These are phyloP conservation scores for Zaprionus obscuricornis DNA, from an alignment of 2,888 invertebrate genomes.

Conservation along the genomic window DNA sequence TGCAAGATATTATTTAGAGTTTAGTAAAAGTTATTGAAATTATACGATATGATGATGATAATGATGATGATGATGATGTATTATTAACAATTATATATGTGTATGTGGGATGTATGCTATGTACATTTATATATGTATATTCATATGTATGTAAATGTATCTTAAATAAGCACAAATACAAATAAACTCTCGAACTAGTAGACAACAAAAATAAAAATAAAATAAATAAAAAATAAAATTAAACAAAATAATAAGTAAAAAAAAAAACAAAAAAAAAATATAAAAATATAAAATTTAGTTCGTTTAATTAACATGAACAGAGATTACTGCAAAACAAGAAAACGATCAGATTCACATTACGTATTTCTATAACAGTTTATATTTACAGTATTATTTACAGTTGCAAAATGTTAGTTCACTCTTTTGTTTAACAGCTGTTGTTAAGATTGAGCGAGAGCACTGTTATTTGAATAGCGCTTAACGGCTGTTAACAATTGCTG, in stretches of 20 bases:
- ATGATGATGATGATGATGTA: not conserved
- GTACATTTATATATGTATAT: conserved; percentile 12
- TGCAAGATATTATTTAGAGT: conserved; percentile 6
- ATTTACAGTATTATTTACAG: no score
- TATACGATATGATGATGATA: conserved; percentile 4
- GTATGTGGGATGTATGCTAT: conserved; percentile 25
- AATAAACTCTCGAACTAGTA: conserved; percentile 10
- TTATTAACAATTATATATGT: conserved; percentile 2
- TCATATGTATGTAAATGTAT: conserved; percentile 43
- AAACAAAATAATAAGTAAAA: not conserved
- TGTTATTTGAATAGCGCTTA: not conserved
- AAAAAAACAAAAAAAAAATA: no score
- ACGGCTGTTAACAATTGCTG: conserved; percentile 25
- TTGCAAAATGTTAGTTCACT: not conserved
- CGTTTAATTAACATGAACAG: no score
- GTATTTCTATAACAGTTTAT: no score
- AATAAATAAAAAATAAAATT: not conserved
- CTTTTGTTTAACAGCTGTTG: not conserved
- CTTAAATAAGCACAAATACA: conserved; percentile 39
- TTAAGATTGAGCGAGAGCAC: not conserved
- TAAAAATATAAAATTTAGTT: no score
- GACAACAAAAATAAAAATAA: conserved; percentile 6
- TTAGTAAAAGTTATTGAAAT: conserved; percentile 17
- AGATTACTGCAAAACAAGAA: no score
- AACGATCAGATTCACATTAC: no score